Conservation (phyloP, 2,888 invertebrate species). For the Teleogryllus oceanicus region DNA sequence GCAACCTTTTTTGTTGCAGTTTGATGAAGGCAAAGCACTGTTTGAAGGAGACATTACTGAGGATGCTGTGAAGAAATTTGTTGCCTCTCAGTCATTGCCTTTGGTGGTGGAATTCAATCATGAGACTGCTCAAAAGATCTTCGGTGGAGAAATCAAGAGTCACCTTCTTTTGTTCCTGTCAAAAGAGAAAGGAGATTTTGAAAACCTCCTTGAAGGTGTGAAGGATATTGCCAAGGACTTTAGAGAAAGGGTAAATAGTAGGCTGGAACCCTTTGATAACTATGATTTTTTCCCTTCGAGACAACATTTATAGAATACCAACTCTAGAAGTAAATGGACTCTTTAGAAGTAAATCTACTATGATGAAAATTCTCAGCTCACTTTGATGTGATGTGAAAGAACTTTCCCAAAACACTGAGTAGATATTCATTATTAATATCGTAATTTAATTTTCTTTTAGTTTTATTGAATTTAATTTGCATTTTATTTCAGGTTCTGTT, state of each 20-base stretch:
- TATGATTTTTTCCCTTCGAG: background rate
- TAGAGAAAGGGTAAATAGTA: conserved; percentile 67
- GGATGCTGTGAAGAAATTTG: conserved; percentile 75
- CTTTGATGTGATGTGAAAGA: background rate
- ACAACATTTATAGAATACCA: too few species aligned
- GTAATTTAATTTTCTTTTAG: background rate
- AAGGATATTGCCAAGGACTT: conserved; percentile 82
- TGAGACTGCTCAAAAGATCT: conserved; percentile 96
- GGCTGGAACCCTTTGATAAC: background rate
- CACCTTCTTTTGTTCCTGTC: conserved; percentile 94
- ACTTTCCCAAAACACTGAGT: background rate
- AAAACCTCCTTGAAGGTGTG: conserved; percentile 72
- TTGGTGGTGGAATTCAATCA: conserved; percentile 94
- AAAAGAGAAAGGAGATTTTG: conserved; percentile 81
- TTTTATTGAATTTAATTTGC: background rate
- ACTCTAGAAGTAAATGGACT: too few species aligned
- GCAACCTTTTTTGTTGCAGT: conserved; percentile 52
- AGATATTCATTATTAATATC: background rate
- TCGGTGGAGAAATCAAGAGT: conserved; percentile 95
- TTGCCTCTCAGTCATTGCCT: conserved; percentile 79
- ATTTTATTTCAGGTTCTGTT: conserved; percentile 66
- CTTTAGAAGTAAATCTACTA: too few species aligned
- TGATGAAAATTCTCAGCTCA: background rate
- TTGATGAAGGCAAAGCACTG: conserved; percentile 77
- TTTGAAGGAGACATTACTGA: conserved; percentile 67